Base-by-base conservation (phyloP, 2,113 vertebrate species). In the Corapipo altera region DNA sequence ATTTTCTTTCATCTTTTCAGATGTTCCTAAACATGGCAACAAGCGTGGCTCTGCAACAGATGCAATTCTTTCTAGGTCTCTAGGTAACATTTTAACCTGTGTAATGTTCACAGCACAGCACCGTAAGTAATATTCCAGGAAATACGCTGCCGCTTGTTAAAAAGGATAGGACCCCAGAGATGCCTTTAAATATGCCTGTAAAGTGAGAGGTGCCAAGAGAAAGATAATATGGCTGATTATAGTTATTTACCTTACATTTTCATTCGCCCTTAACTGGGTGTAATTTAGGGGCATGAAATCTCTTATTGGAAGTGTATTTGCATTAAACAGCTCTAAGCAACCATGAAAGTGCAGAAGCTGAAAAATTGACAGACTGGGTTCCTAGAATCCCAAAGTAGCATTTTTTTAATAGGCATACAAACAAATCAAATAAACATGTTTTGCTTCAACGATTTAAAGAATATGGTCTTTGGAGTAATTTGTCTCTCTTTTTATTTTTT, bases 241-340 rank as follows among this genome's bases (percentile, higher is more conserved):
- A 98, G 98, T 98, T 98, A 98, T 98, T 98, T 98, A 98, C 98
- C 98, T 98, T 98, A 98, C 98, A 98, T 98, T 98, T 98, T 98
- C 98, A 98, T 98, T 98, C 91, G 96, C 97, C 98, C 97, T 98
- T 98, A 98, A 98, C 98, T 98, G 98, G 98, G 97, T 98, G 98
- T 98, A 98, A 98, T 98, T 98, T 98, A 98, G 98, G 98, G 98
- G 98, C 98, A 98, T 98, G 98, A 98, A 98, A 98, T 98, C 98
- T 98, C 98, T 98, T 98, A 98, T 98, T 98, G 98, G 97, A 98
- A 98, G 96, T 98, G 97, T 98, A 98, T 98, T 98, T 98, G 98
- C 98, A 98, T 98, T 98, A 98, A 98, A 96, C 97, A 98, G 97
- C 98, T 98, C 98, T 98, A 98, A 98, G 98, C 98, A 98, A 98